A percentile compares a stretch with the other conserved stretches of the same genome.
Conservation (phyloP, 2,888 invertebrate genomes). For the Drosophila dives region DNA sequence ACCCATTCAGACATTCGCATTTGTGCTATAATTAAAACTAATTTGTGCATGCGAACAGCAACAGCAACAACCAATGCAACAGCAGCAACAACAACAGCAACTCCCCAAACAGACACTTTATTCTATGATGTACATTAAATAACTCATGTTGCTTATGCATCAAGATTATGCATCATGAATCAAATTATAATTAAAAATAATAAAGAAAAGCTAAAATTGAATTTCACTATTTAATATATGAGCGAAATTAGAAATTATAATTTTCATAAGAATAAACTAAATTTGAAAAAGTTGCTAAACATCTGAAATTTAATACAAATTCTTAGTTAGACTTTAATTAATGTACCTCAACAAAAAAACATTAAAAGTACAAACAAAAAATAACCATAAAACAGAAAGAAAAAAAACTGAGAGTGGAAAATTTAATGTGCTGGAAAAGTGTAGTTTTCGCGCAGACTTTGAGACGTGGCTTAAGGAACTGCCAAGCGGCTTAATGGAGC, state of each 20-base stretch:
- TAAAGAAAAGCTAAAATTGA: neutral
- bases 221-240: neutral
- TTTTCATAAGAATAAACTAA: neutral
- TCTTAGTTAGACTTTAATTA: neutral
- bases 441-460: neutral
- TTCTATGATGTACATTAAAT: slow-evolving; percentile 40
- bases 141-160: neutral
- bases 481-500: slow-evolving; percentile 8
- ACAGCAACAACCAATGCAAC: slow-evolving; percentile 37
- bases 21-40: slow-evolving; percentile 81
- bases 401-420: slow-evolving; percentile 1
- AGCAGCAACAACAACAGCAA: slow-evolving; percentile 33
- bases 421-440: neutral
- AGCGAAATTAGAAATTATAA: neutral
- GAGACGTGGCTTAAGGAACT: slow-evolving; percentile 8
- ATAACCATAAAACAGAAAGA: neutral
- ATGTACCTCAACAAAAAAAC: slow-evolving; percentile 21
- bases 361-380: slow-evolving; percentile 4
- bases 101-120: slow-evolving; percentile 77
- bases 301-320: neutral
- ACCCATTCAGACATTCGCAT: slow-evolving; percentile 77
- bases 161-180: slow-evolving; percentile 3
- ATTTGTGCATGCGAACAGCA: slow-evolving; percentile 72
- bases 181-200: slow-evolving; percentile 4
- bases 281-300: neutral